Evolutionary conservation across 2,797 vertebrate species (phyloP), one percentile per base, ranked within the genome.

Genomic region (Scolopax rusticola): DNA sequence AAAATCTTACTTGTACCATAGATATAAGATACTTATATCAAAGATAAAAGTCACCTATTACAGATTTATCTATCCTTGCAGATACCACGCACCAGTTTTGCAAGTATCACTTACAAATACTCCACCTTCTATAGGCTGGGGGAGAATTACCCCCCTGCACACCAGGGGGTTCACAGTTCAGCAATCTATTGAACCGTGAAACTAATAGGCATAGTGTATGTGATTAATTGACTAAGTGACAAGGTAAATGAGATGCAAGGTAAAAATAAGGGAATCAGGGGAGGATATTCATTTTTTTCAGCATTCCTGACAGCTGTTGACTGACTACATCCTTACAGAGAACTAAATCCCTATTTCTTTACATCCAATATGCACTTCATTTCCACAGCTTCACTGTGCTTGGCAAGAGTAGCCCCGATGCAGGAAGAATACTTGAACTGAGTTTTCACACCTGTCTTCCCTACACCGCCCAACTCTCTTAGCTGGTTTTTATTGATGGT

Each of bases 191-290:
- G 51, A 56, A 30, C 53, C 7, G 3, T 4, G 47, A n/a, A 54
- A 56, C 38, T 10, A 21, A 23, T 4, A 19, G 2, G 3, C 3
- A 2, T 0, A 12, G 13, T 3, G 7, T 8, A 2, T 3, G 8
- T 1, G 41, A 73, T 2, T 30, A 16, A 24, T 12, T 38, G 32
- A 65, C 17, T 8, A 23, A 33, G 28, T 6, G 15, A n/a, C 9
- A 20, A 30, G 20, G 30, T 8, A 19, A 43, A 57, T 7, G 48
- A 76, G 41, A 75, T 4, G 27, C 23, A 32, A 53, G 33, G 32
- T 1, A 25, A 45, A 65, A 81, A 33, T 18, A 8, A 61, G 40
- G 67, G 33, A n/a, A 60, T 4, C 0, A 0, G 45, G 40, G 20
- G 50, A 43, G 28, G 25, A 48, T 15, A 21, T 40, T 38, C 0